A percentile compares a stretch with the other conserved stretches of the same genome.
These are phyloP conservation scores for Atta colombica DNA, from an alignment of 1,140 invertebrate genomes.

Conservation along the genomic window DNA sequence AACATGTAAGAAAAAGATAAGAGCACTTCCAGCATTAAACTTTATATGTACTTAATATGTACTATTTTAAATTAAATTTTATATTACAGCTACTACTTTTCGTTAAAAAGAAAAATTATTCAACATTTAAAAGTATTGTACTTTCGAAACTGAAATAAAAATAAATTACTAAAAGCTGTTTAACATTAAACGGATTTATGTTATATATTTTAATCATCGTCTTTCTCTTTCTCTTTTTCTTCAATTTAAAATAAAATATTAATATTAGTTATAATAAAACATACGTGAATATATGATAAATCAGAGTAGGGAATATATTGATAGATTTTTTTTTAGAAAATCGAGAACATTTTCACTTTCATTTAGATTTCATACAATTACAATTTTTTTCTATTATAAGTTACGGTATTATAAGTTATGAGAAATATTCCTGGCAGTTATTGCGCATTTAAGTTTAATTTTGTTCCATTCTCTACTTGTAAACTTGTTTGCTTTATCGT, in stretches of 20 bases:
- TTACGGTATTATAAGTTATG: neutral
- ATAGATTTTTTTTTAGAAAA: neutral
- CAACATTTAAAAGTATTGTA: neutral
- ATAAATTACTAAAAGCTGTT: neutral
- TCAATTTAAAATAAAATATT: neutral
- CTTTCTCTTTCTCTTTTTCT: neutral
- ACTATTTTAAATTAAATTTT: constrained; percentile 21
- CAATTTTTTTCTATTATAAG: neutral
- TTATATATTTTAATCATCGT: neutral
- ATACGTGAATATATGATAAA: neutral
- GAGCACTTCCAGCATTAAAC: constrained; percentile 11
- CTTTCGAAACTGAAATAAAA: neutral
- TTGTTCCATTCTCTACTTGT: constrained; percentile 26
- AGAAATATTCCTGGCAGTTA: neutral
- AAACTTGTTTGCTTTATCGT: constrained; percentile 28
- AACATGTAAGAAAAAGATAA: neutral
- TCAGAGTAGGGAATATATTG: neutral
- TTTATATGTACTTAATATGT: neutral
- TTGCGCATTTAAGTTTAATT: constrained; percentile 8
- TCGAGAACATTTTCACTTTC: neutral
- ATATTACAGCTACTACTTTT: neutral
- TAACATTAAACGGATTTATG: neutral
- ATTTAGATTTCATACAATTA: neutral
- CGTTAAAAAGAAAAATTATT: neutral
- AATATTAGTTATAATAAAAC: neutral